Evolutionary conservation across 1,140 invertebrate species (phyloP).

Genomic region (Cyrtorhinus lividipennis): DNA sequence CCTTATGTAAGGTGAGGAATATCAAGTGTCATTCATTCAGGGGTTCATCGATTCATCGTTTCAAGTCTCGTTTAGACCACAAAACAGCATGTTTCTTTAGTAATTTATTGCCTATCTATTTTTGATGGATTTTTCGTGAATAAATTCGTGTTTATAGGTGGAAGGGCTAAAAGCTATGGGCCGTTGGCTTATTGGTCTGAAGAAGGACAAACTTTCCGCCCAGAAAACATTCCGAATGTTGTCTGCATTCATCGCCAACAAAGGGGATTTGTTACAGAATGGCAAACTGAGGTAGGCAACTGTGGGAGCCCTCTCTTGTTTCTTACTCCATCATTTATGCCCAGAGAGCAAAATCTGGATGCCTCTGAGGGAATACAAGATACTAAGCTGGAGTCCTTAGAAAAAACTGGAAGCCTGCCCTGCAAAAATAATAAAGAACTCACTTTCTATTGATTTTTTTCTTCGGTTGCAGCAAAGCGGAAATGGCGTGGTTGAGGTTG

Average conservation of each 20-base stretch:
- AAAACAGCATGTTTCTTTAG: too few species aligned
- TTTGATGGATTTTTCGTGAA: neutral
- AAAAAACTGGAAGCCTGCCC: too few species aligned
- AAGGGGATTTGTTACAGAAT: slow-evolving; percentile 58
- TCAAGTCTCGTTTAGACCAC: too few species aligned
- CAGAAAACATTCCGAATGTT: slow-evolving; percentile 89
- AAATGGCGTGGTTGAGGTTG: slow-evolving; percentile 83
- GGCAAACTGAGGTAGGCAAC: slow-evolving; percentile 38
- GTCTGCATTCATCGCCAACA: slow-evolving; percentile 75
- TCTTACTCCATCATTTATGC: slow-evolving; percentile 22
- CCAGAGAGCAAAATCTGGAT: too few species aligned
- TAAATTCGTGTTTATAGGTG: slow-evolving; percentile 29
- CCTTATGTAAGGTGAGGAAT: slow-evolving; percentile 69
- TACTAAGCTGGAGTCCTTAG: too few species aligned
- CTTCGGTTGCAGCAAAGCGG: slow-evolving; percentile 67
- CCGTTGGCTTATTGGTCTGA: slow-evolving; percentile 83
- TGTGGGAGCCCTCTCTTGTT: too few species aligned
- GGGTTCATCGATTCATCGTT: too few species aligned
- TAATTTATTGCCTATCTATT: too few species aligned
- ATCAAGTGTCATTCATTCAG: neutral
- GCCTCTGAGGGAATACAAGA: too few species aligned
- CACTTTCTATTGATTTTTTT: too few species aligned
- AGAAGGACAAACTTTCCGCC: slow-evolving; percentile 72
- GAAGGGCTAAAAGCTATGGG: slow-evolving; percentile 94
- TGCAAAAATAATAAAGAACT: too few species aligned